A percentile compares a stretch with the other conserved stretches of the same genome.
phyloP scores from a whole-genome alignment of 1,140 invertebrate genomes.

The Drosophila tani region DNA sequence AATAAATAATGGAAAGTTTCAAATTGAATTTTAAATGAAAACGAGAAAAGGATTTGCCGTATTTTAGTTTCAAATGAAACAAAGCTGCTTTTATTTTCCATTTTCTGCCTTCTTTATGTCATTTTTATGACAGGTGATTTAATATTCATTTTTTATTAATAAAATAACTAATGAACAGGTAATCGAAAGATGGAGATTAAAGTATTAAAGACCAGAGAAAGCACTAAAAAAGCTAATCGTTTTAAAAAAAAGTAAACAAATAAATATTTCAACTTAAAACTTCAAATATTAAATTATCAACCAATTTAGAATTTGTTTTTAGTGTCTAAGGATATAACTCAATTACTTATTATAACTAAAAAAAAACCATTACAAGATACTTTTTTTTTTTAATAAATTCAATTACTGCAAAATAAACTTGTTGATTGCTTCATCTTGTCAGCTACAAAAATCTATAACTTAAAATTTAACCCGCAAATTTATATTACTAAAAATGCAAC shows the following conservation, averaged over 20 bases:
- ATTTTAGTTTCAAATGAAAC: constrained; percentile 8
- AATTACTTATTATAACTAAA: too few relatives aligned
- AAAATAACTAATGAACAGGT: not conserved
- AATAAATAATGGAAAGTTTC: constrained; percentile 34
- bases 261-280: too few relatives aligned
- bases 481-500: not conserved
- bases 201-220: not conserved
- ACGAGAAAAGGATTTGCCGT: not conserved
- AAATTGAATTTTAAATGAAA: constrained; percentile 39
- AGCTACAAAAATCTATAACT: not conserved
- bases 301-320: not conserved
- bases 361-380: fast-evolving
- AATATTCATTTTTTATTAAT: not conserved
- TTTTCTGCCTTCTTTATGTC: not conserved
- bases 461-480: too few relatives aligned
- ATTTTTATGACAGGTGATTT: constrained; percentile 4
- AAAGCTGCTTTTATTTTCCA: not conserved
- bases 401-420: not conserved
- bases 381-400: not conserved
- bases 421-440: too few relatives aligned
- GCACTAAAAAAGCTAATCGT: too few relatives aligned
- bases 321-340: not conserved
- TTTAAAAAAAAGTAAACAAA: too few relatives aligned
- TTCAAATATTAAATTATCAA: not conserved
- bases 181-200: not conserved